Evolutionary conservation across 2,888 invertebrate genomes (phyloP).

Genomic region (Osedax fenrisi): DNA sequence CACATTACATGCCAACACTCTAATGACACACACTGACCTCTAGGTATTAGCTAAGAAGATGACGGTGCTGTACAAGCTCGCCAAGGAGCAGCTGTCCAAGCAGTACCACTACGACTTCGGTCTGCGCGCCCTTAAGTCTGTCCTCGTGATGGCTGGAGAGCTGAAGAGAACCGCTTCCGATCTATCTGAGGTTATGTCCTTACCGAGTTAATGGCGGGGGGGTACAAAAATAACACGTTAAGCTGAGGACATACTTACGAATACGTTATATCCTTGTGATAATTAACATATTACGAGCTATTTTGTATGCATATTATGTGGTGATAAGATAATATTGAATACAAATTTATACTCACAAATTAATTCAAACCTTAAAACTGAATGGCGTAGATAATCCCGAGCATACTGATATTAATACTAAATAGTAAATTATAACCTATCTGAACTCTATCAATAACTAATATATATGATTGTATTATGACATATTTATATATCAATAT

Average conservation of each 20-base stretch:
- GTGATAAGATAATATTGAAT: no score
- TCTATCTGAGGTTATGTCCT: slow-evolving; percentile 58
- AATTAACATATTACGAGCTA: slow-evolving; percentile 2
- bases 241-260: no score
- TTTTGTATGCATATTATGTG: neutral
- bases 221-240: no score
- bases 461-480: no score
- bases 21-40: neutral
- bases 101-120: slow-evolving; percentile 90
- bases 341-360: no score
- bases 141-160: slow-evolving; percentile 78
- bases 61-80: slow-evolving; percentile 76
- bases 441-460: no score
- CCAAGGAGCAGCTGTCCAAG: slow-evolving; percentile 74
- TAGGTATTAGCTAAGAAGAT: slow-evolving; percentile 78
- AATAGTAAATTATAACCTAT: no score
- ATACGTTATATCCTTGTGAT: neutral
- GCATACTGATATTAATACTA: no score
- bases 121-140: slow-evolving; percentile 75
- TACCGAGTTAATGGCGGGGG: neutral
- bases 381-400: no score
- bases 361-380: no score
- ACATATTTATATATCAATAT: no score
- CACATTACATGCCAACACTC: neutral
- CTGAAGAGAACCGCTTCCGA: slow-evolving; percentile 67